phyloP scores from a whole-genome alignment of 2,797 vertebrate genomes.

The Myiotriccus ornatus region DNA sequence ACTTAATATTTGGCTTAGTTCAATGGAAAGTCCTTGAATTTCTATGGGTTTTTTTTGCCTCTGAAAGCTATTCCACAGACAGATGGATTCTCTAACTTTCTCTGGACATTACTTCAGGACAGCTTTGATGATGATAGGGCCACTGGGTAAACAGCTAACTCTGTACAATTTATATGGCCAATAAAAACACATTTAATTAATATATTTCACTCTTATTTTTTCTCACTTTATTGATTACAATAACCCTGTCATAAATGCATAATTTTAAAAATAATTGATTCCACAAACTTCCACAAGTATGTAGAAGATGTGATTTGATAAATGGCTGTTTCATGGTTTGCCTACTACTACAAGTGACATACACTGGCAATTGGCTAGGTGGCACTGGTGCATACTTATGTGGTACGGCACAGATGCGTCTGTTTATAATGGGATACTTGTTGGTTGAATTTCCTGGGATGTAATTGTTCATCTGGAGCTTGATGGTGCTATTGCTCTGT shows the following conservation, averaged over 20 bases:
- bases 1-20: background rate
- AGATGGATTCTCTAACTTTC: background rate
- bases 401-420: background rate
- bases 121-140: background rate
- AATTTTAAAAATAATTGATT: background rate
- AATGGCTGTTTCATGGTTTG: background rate
- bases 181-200: background rate
- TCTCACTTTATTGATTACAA: background rate
- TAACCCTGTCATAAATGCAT: background rate
- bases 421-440: background rate
- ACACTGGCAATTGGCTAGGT: slow-evolving; percentile 48
- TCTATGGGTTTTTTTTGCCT: background rate
- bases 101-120: slow-evolving; percentile 15
- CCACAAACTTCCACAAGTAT: background rate
- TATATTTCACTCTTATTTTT: background rate
- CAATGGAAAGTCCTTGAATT: slow-evolving; percentile 7
- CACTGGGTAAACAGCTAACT: background rate
- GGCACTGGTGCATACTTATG: slow-evolving; percentile 58
- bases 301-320: background rate
- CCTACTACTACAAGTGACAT: background rate
- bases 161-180: background rate
- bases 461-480: slow-evolving; percentile 48
- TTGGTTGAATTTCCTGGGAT: slow-evolving; percentile 22
- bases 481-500: slow-evolving; percentile 66
- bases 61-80: slow-evolving; percentile 14